phyloP scores from a whole-genome alignment of 2,888 invertebrate genomes.

The Harpalus rubripes region DNA sequence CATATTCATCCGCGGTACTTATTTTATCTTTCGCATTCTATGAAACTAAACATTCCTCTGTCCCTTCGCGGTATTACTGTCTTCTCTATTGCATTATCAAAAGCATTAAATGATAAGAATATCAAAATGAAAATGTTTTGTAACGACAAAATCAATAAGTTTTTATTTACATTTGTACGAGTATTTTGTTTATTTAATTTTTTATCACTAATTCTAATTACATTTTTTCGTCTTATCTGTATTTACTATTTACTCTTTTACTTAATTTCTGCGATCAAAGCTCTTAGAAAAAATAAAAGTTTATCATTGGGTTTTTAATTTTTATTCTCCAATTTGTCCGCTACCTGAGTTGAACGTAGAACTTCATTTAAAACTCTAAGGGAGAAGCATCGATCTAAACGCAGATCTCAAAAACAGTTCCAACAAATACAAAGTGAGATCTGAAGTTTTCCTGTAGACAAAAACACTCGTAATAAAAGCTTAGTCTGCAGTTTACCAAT shows the following conservation, averaged over 20 bases:
- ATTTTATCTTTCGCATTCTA: conserved; percentile 27
- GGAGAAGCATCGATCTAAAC: conserved; percentile 9
- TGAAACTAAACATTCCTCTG: conserved; percentile 10
- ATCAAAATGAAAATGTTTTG: too few relatives aligned
- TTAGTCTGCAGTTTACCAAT: conserved; percentile 13
- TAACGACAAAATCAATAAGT: too few relatives aligned
- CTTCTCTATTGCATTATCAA: too few relatives aligned
- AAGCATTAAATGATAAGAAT: too few relatives aligned
- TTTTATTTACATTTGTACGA: too few relatives aligned
- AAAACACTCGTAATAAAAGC: conserved; percentile 41
- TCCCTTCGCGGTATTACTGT: background rate
- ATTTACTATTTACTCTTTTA: too few relatives aligned
- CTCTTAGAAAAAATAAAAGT: too few relatives aligned
- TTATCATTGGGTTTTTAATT: background rate
- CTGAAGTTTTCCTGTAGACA: conserved; percentile 26
- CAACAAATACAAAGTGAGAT: conserved; percentile 36
- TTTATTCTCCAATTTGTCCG: conserved; percentile 4
- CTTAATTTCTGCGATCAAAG: too few relatives aligned
- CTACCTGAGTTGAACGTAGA: background rate
- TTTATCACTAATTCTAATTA: too few relatives aligned
- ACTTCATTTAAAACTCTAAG: conserved; percentile 24
- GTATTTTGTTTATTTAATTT: too few relatives aligned
- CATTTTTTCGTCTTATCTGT: too few relatives aligned
- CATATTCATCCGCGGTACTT: conserved; percentile 26
- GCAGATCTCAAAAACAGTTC: conserved; percentile 18